These are phyloP conservation scores for Parambassis ranga DNA, from an alignment of 2,797 vertebrate genomes.

Conservation along the genomic window DNA sequence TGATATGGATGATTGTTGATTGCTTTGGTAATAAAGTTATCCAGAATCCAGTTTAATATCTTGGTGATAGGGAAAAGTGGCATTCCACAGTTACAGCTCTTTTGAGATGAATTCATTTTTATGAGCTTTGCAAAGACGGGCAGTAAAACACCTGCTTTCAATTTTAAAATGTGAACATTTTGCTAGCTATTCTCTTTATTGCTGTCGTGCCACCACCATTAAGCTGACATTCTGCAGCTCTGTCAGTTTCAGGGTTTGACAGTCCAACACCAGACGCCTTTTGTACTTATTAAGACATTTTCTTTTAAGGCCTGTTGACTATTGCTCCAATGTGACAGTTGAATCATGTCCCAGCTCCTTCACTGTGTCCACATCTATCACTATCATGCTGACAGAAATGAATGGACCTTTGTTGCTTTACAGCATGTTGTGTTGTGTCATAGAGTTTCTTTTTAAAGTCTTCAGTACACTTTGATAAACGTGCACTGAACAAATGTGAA, in stretches of 20 bases:
- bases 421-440: slow-evolving; percentile 4
- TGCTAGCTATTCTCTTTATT: too few relatives aligned
- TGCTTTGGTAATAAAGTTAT: too few relatives aligned
- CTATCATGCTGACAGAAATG: background rate
- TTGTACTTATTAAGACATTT: too few relatives aligned
- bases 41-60: too few relatives aligned
- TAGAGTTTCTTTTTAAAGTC: too few relatives aligned
- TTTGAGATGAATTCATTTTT: slow-evolving; percentile 11
- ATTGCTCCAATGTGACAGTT: background rate
- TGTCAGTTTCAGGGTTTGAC: background rate
- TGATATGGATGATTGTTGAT: too few relatives aligned
- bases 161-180: too few relatives aligned
- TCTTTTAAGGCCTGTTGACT: background rate
- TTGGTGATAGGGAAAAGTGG: too few relatives aligned
- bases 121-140: background rate
- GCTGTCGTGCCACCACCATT: too few relatives aligned
- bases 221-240: background rate
- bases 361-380: background rate
- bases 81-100: slow-evolving; percentile 1
- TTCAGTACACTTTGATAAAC: too few relatives aligned
- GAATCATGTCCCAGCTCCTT: background rate
- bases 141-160: too few relatives aligned
- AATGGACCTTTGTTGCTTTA: background rate
- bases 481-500: too few relatives aligned
- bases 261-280: background rate